Evolutionary conservation across 1,140 invertebrate species (phyloP), one percentile per base, ranked within the genome.

Genomic region (Saxidomus purpurata): DNA sequence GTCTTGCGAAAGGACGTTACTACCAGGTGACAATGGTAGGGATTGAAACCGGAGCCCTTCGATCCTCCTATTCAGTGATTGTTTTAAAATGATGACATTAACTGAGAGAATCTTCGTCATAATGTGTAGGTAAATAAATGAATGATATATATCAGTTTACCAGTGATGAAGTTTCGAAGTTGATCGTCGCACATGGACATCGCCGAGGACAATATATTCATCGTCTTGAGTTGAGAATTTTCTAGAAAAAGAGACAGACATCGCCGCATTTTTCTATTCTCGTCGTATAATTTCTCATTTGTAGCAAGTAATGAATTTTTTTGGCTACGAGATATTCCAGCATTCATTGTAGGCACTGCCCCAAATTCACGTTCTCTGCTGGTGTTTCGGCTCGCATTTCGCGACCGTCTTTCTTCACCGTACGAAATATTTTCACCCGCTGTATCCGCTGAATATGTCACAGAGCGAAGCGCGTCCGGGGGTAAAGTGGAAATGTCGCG

Each of bases 161-260:
- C 85, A 38, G 74, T 79, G 28, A 67, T 49, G 36, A 77, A 87
- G 6, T 63, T 31, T n/a, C 74, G 40, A 4, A 87, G 38, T 47
- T 59, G 77, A 28, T 87, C 85, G 36, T 87, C 85, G 25, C 9
- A 40, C 15, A 77, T 38, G 0, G 85, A 38, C 19, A 87, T 13
- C 8, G 31, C 74, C 22, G 69, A 17, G 4, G 43, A 31, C 11
- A 87, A 28, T 0, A 76, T 74, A 31, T 63, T 79, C 25, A 40
- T 28, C 19, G 76, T 43, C n/a, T 59, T 31, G 3, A 87, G n/a
- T 13, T 59, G 25, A 0, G 34, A 59, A 34, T 87, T 87, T 31
- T 87, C 74, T 17, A 36, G 3, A 38, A 87, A 17, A 9, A 76
- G 36, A 4, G 17, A 19, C 13, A 87, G 1, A 36, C 74, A 79